Percentiles rank a stretch among this genome's conserved stretches.
These are phyloP conservation scores for Bovichtus diacanthus DNA, from an alignment of 2,797 vertebrate species.

Conservation along the genomic window DNA sequence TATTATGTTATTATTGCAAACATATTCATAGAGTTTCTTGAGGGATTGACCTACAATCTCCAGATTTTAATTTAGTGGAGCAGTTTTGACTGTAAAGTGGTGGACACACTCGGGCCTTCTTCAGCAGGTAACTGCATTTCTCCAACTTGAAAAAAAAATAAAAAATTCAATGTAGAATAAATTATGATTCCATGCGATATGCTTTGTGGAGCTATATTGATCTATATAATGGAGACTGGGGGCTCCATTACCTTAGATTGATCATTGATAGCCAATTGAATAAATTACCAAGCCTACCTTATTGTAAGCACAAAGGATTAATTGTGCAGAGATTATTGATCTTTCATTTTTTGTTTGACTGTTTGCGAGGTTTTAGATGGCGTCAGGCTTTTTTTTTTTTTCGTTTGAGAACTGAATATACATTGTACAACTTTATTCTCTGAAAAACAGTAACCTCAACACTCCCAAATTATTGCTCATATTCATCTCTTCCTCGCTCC, in stretches of 20 bases:
- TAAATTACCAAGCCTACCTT: not conserved
- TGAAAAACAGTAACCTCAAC: not conserved
- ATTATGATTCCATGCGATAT: not conserved
- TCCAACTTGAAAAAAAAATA: not conserved
- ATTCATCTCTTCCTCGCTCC: not conserved
- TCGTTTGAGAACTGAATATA: not conserved
- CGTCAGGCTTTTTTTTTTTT: not conserved
- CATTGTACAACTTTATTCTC: not conserved
- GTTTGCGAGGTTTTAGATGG: no score
- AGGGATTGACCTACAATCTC: no score
- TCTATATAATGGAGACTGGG: not conserved
- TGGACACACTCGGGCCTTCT: not conserved
- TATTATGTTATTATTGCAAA: no score
- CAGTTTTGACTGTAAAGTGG: no score
- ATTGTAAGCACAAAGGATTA: not conserved
- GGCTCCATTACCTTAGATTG: not conserved
- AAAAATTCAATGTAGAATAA: not conserved
- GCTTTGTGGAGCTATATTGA: not conserved
- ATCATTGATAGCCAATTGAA: not conserved
- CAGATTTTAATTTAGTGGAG: no score
- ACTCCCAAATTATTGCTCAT: fast-evolving
- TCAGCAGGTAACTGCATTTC: not conserved
- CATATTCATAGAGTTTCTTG: no score
- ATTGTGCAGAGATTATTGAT: not conserved
- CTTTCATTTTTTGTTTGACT: not conserved